Base-by-base conservation (phyloP, 2,797 vertebrate genomes). In the Centropyge bicolor region DNA sequence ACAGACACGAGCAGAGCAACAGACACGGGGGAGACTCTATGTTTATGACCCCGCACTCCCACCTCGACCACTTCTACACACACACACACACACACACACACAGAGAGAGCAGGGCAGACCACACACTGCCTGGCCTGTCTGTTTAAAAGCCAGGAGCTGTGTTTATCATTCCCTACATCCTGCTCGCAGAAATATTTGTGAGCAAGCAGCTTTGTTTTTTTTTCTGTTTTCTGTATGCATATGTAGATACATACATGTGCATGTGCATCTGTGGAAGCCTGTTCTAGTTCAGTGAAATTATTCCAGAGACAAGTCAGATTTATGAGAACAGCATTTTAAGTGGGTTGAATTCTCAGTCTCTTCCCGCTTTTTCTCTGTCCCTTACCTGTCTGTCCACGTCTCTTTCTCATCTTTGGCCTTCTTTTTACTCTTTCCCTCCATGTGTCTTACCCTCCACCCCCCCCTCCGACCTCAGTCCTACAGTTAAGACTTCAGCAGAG, bases 401-500 rank as follows among this genome's bases (percentile, higher is more conserved):
- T 86, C 74, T 72, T 45, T 54, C 79, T 71, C 78, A 67, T 64
- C 84, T 80, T 62, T 59, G 72, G 57, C 66, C 57, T 65, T 74
- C 46, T 67, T 75, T 48, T 57, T 66, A 19, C 45, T 80, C 71
- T 40, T 61, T 74, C 76, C 62, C 67, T 75, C 22, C n/a, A 60
- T 83, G 74, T 65, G 10, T 54, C 46, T 48, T 43, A 24, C 57
- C 61, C 62, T 27, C 74, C 77, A 62, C 65, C 81, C 22, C 71
- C 59, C 45, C 70, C 57, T 71, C 80, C 78, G 60, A 89, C 93
- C 89, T 76, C 92, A 99, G 98, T 99, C 94, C 96, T 99, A 88
- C 98, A 99, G 97, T 95, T 99, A 89, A 97, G 98, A 92, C 97
- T 99, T 93, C 98, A 99, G 93, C 98, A 99, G 95, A 97, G 97